phyloP scores from a whole-genome alignment of 2,888 invertebrate species.

The Lochmaea crataegi region DNA sequence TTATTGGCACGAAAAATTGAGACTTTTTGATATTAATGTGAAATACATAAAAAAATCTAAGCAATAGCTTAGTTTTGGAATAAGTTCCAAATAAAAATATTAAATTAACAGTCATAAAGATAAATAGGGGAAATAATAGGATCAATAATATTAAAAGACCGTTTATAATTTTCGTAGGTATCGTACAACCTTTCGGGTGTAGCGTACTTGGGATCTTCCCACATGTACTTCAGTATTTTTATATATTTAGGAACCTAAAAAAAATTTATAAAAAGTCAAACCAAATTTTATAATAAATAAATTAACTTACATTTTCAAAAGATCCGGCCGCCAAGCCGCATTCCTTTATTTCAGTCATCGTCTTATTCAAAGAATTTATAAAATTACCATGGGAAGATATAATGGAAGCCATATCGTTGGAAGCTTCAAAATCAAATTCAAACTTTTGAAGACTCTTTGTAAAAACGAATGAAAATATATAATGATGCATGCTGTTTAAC shows the following conservation, averaged over 20 bases:
- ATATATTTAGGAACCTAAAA: slow-evolving; percentile 59
- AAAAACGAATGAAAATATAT: slow-evolving; percentile 59
- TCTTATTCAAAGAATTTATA: slow-evolving; percentile 53
- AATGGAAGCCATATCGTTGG: slow-evolving; percentile 58
- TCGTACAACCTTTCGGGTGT: slow-evolving; percentile 51
- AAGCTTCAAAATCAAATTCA: slow-evolving; percentile 58
- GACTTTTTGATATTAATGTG: not conserved
- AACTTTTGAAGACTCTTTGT: slow-evolving; percentile 54
- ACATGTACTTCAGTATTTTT: slow-evolving; percentile 56
- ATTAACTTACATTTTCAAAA: slow-evolving; percentile 55
- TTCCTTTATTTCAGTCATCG: slow-evolving; percentile 49
- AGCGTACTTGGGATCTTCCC: slow-evolving; percentile 53
- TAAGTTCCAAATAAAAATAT: not conserved
- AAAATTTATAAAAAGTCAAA: not conserved
- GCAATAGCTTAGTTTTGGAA: not conserved
- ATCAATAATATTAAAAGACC: slow-evolving; percentile 52
- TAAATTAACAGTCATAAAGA: slow-evolving; percentile 48
- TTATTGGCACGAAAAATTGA: no score
- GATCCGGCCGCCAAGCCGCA: slow-evolving; percentile 50
- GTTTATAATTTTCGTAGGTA: slow-evolving; percentile 52
- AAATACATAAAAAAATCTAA: not conserved
- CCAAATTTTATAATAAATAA: not conserved
- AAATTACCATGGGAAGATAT: slow-evolving; percentile 58
- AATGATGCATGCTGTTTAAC: slow-evolving; percentile 60
- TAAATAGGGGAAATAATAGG: slow-evolving; percentile 54